Percentiles rank a stretch among this genome's conserved stretches.
Evolutionary conservation across 2,797 vertebrate genomes (phyloP).

Genomic region (Hybognathus amarus): DNA sequence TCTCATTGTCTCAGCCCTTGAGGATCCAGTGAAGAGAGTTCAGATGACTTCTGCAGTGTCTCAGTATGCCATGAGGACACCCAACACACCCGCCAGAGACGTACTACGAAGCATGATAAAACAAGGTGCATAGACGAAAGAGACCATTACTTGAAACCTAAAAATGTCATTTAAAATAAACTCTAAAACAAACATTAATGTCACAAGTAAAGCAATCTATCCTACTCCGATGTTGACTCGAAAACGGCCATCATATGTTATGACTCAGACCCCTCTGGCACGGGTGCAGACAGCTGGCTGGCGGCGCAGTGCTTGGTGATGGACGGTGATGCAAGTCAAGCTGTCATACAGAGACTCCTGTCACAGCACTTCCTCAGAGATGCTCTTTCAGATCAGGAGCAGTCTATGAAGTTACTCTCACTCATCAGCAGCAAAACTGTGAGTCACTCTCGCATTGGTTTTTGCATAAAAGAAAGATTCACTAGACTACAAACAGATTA

Average conservation of each 20-base stretch:
- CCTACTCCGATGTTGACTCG: background rate
- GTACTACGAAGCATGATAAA: slow-evolving; percentile 69
- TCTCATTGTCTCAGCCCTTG: slow-evolving; percentile 67
- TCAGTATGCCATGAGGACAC: slow-evolving; percentile 68
- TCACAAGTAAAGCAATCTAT: background rate
- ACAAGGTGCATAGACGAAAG: slow-evolving; percentile 67
- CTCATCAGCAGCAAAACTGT: slow-evolving; percentile 74
- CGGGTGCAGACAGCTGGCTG: slow-evolving; percentile 75
- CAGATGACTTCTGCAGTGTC: slow-evolving; percentile 77
- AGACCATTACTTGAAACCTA: background rate
- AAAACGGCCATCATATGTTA: slow-evolving; percentile 20
- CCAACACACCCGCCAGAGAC: slow-evolving; percentile 63
- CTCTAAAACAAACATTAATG: background rate
- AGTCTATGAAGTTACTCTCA: slow-evolving; percentile 67
- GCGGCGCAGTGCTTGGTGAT: slow-evolving; percentile 79
- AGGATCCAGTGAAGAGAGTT: slow-evolving; percentile 69
- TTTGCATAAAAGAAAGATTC: background rate
- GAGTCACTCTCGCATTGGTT: slow-evolving; percentile 47
- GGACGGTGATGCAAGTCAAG: slow-evolving; percentile 67
- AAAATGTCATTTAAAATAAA: background rate
- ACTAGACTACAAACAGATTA: no score
- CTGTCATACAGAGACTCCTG: slow-evolving; percentile 75
- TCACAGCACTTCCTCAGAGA: slow-evolving; percentile 71
- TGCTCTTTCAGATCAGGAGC: slow-evolving; percentile 64
- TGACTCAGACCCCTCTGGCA: slow-evolving; percentile 63